Conservation (phyloP, 2,113 vertebrate genomes). For the Datnioides undecimradiatus region DNA sequence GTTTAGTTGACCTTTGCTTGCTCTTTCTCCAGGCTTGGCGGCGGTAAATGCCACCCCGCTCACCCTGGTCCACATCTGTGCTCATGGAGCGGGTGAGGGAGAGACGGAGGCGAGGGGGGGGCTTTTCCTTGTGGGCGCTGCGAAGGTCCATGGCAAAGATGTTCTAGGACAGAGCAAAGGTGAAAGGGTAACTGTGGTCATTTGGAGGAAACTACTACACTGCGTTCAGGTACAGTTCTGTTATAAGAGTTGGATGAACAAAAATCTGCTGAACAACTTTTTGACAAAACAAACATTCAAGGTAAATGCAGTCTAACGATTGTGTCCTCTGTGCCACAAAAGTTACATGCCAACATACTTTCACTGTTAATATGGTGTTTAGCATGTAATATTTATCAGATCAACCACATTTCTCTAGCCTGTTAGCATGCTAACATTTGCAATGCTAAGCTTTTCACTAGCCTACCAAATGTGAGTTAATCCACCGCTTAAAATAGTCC, state of each 20-base stretch:
- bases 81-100: constrained; percentile 85
- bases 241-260: neutral
- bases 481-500: too few species aligned
- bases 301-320: neutral
- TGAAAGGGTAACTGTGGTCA: neutral
- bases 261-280: neutral
- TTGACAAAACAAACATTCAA: neutral
- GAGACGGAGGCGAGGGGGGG: constrained; percentile 80
- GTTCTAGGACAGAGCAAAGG: constrained; percentile 80
- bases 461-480: too few species aligned
- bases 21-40: constrained; percentile 70
- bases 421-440: too few species aligned
- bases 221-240: neutral
- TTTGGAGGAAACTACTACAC: neutral
- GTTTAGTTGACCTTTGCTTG: constrained; percentile 57
- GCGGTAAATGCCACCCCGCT: constrained; percentile 74
- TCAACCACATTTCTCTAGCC: neutral
- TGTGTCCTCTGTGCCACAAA: neutral
- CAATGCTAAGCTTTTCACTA: too few species aligned
- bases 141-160: constrained; percentile 97
- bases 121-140: constrained; percentile 92
- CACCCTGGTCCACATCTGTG: constrained; percentile 74
- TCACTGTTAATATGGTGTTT: too few species aligned
- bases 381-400: neutral
- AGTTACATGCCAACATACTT: neutral